Base-by-base conservation (phyloP, 1,140 invertebrate genomes). In the Ctenoplectra terminalis region DNA sequence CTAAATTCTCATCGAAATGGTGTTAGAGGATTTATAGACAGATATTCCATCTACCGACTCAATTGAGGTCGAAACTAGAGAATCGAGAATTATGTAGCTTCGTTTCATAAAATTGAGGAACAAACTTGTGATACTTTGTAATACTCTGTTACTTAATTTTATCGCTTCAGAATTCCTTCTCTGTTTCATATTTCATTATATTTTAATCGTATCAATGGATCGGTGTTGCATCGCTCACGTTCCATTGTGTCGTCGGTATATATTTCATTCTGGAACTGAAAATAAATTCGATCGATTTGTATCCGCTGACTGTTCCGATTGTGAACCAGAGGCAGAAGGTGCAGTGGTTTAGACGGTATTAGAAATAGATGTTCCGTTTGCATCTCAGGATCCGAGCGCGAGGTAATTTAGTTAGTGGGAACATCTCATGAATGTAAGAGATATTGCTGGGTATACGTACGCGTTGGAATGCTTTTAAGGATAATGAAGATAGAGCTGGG, bases 371-470 rank as follows among this genome's bases (percentile, higher is more conserved):
- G 58, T 52, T 75, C 46, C 58, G 52, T 64, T 81, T 63, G 70
- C 70, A 43, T 50, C 63, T 50, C 64, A 64, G 66, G 48, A 43
- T 26, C 48, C 11, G 34, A 37, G 37, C 11, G 37, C 50, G 20
- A 31, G 52, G 66, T 85, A 85, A 85, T 85, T 85, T 37, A 71
- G 77, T 85, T 85, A 85, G 58, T 63, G 71, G 70, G 73, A 85
- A 85, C 64, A 70, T 85, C 66, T 81, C 83, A 43, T 63, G 29
- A 70, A 81, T 69, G 58, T 81, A 75, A 75, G 71, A 85, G 83
- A 85, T 85, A 85, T 69, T 56, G 61, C 82, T 56, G 61, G 34
- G 34, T 37, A 46, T 48, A 58, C 67, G 37, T 48, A 78, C 77
- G 50, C 66, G 66, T 75, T 52, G 77, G 70, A 66, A 85, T 69